Evolutionary conservation across 2,797 vertebrate genomes (phyloP).

Genomic region (Scyliorhinus canicula): DNA sequence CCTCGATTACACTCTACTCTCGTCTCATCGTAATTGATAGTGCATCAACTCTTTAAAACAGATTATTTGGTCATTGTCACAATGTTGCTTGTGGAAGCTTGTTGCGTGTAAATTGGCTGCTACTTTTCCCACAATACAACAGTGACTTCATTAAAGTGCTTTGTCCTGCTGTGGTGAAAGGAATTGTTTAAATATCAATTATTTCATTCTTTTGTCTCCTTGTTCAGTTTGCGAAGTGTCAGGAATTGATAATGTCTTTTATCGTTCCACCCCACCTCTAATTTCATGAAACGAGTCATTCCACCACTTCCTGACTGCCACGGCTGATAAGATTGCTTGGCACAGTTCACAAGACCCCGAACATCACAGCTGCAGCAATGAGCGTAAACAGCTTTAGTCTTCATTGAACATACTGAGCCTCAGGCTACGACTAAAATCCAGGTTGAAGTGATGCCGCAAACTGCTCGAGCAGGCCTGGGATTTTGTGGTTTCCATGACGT

Average conservation of each 20-base stretch:
- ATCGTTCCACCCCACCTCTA: background rate
- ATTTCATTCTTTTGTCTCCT: background rate
- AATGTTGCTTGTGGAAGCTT: background rate
- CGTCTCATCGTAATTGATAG: too few relatives aligned
- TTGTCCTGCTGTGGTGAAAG: background rate
- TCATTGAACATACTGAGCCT: background rate
- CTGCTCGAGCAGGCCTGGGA: background rate
- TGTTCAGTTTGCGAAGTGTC: background rate
- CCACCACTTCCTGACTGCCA: background rate
- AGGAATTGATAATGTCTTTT: background rate
- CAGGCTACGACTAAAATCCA: background rate
- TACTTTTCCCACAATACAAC: background rate
- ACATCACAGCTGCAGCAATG: background rate
- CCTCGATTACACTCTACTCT: too few relatives aligned
- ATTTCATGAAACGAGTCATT: background rate
- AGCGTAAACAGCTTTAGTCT: background rate
- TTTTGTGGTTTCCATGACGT: background rate
- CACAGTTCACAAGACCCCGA: too few relatives aligned
- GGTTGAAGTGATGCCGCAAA: background rate
- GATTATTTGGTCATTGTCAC: background rate
- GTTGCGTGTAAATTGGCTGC: background rate
- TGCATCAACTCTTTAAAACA: background rate
- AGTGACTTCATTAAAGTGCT: background rate
- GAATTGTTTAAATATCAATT: background rate
- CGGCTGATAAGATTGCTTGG: background rate